Evolutionary conservation across 2,113 vertebrate species (phyloP).

Genomic region (Halcyon malimbica): DNA sequence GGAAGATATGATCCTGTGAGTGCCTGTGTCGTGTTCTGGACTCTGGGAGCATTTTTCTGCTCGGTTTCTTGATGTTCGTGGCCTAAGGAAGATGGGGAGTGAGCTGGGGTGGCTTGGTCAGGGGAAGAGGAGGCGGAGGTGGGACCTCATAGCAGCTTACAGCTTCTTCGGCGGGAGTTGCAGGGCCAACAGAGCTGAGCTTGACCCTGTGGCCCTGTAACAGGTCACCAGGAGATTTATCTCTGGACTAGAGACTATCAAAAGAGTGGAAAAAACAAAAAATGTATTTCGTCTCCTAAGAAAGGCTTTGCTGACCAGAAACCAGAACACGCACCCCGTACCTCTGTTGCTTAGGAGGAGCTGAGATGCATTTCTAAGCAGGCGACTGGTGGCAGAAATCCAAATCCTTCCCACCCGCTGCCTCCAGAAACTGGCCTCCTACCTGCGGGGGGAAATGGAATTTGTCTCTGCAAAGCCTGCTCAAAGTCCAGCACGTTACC

Average conservation of each 20-base stretch:
- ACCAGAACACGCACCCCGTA: accelerated
- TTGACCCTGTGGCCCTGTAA: background rate
- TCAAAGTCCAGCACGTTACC: slow-evolving; percentile 11
- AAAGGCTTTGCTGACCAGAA: background rate
- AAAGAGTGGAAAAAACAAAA: background rate
- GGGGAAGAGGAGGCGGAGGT: background rate
- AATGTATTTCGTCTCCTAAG: background rate
- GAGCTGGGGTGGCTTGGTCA: background rate
- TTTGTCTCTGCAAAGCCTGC: slow-evolving; percentile 37
- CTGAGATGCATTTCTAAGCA: background rate
- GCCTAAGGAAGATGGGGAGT: background rate
- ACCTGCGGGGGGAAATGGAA: background rate
- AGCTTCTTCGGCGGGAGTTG: background rate
- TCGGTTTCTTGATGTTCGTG: background rate
- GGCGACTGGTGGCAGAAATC: background rate
- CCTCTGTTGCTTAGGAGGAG: background rate
- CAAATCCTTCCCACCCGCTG: background rate
- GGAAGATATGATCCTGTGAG: slow-evolving; percentile 97
- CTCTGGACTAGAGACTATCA: background rate
- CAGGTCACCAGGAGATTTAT: background rate
- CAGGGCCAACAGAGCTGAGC: background rate
- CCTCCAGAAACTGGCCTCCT: background rate
- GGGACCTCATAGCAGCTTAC: background rate
- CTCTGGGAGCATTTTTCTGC: background rate
- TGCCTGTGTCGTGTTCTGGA: background rate